Evolutionary conservation across 2,888 invertebrate species (phyloP).

Genomic region (Lycocerus yunnanus): DNA sequence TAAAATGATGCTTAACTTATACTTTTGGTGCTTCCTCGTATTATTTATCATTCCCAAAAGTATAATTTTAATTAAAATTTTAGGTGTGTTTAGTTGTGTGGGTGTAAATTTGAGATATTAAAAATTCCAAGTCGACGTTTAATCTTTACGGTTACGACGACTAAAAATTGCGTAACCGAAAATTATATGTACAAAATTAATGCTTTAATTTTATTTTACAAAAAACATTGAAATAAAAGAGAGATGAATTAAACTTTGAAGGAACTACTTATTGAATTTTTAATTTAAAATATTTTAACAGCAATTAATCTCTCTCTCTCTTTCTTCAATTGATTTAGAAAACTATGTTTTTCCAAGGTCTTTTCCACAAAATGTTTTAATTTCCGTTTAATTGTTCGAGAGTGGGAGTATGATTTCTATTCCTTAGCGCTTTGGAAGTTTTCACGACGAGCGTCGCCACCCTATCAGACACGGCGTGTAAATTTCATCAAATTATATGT

Average conservation of each 20-base stretch:
- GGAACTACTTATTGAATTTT: not conserved
- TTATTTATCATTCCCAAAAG: not conserved
- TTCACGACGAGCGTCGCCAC: too few relatives aligned
- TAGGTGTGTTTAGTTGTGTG: not conserved
- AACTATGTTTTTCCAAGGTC: too few relatives aligned
- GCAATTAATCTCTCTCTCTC: too few relatives aligned
- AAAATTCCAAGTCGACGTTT: not conserved
- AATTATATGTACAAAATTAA: not conserved
- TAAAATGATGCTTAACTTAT: slow-evolving; percentile 9
- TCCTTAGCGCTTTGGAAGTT: too few relatives aligned
- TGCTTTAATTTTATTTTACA: not conserved
- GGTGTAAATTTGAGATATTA: not conserved
- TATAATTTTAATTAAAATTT: not conserved
- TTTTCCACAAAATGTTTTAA: too few relatives aligned
- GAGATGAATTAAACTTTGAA: not conserved
- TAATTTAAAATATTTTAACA: too few relatives aligned
- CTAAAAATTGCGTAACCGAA: not conserved
- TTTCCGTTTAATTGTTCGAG: too few relatives aligned
- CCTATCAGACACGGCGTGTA: too few relatives aligned
- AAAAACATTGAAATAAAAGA: not conserved
- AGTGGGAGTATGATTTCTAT: too few relatives aligned
- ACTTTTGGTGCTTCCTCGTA: slow-evolving; percentile 2
- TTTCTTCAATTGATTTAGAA: too few relatives aligned
- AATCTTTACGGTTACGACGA: not conserved
- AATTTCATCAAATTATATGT: too few relatives aligned